Evolutionary conservation across 2,888 invertebrate genomes (phyloP), one percentile per base, ranked within the genome.

Genomic region (Incurvaria masculella): DNA sequence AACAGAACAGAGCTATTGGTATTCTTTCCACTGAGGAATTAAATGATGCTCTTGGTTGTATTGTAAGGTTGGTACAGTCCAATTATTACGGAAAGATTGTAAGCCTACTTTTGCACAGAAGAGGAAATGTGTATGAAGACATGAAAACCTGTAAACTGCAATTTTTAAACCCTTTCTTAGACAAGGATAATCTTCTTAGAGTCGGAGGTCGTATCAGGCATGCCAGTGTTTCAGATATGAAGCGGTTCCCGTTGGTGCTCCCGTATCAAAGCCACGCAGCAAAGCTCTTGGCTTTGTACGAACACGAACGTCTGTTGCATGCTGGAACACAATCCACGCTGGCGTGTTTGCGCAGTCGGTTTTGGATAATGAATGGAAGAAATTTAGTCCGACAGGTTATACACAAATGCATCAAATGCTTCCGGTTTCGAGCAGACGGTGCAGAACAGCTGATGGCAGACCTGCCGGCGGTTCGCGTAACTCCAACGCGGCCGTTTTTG

Each of bases 271-370:
- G 42, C 27, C 42, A 42, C 21, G 46, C 42, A n/a, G 20, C 46
- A 2, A 33, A n/a, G 33, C 20, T 39, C 16, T 17, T 55, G 10
- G 46, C 57, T 3, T 26, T 45, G 14, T 21, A 50, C 42, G 45
- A 51, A n/a, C 56, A 57, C 51, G 17, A 26, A 16, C 10, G 41
- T 17, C 11, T 50, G 14, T 26, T 52, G 19, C 53, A 50, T 44
- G 55, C 53, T 16, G 52, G 57, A 39, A 44, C 54, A 49, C 51
- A 20, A 47, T 21, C 49, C 19, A 52, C 51, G n/a, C 47, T 57
- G 26, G 53, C 54, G 40, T 47, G 53, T 19, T 52, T 58, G 20
- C 47, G 59, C 38, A 27, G 19, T 21, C 44, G 21, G 27, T 57
- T 49, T 43, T 53, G 54, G 54, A 45, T 49, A 16, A 5, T 53